Conservation (phyloP, 2,113 vertebrate species). For the Halichoeres trimaculatus region DNA sequence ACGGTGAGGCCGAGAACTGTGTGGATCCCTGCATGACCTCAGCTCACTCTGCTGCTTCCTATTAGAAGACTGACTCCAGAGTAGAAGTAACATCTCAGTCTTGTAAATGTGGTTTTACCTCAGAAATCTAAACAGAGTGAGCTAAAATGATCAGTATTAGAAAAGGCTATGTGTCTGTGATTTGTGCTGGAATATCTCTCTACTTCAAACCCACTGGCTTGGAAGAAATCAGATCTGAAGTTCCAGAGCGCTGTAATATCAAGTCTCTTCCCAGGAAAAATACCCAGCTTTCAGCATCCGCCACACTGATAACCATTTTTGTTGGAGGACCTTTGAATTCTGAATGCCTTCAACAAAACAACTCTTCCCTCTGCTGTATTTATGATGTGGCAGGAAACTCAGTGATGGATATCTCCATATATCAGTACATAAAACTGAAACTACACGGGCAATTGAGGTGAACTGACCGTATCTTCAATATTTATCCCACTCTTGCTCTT, state of each 20-base stretch:
- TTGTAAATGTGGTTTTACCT: too few relatives aligned
- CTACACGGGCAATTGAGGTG: slow-evolving; percentile 12
- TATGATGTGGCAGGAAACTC: neutral
- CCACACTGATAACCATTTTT: slow-evolving; percentile 12
- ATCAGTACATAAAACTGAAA: slow-evolving; percentile 25
- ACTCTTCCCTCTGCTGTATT: slow-evolving; percentile 9
- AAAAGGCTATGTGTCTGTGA: too few relatives aligned
- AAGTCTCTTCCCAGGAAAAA: neutral
- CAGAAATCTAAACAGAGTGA: too few relatives aligned
- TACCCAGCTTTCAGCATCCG: neutral
- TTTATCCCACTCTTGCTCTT: neutral
- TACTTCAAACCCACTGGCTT: neutral
- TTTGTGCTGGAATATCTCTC: neutral
- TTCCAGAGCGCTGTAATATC: neutral
- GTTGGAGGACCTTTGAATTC: slow-evolving; percentile 12
- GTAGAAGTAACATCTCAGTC: too few relatives aligned
- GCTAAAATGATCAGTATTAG: too few relatives aligned
- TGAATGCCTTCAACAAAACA: slow-evolving; percentile 26
- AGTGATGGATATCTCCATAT: slow-evolving; percentile 1
- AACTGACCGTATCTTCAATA: slow-evolving; percentile 17
- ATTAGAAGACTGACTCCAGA: too few relatives aligned
- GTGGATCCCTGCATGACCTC: slow-evolving; percentile 37
- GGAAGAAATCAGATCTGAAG: too few relatives aligned
- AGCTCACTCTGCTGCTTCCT: neutral
- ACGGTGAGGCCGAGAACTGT: slow-evolving; percentile 9